A percentile compares a stretch with the other conserved stretches of the same genome.
Evolutionary conservation across 2,113 vertebrate species (phyloP).

Genomic region (Amphiprion percula): DNA sequence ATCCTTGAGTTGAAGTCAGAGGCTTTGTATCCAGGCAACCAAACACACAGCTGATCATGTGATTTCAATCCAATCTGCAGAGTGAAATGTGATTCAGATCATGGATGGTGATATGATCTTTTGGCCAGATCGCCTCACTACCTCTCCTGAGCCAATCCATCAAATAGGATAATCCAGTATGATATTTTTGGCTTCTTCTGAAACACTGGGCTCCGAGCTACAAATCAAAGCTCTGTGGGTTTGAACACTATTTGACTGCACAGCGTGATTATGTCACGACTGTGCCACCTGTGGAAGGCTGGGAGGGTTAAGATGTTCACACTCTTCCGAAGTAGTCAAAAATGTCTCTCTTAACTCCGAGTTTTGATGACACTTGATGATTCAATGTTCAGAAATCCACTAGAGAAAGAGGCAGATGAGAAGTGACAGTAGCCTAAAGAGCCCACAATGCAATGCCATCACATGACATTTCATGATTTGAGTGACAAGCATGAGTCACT

Average conservation of each 20-base stretch:
- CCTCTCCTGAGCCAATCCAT: not conserved
- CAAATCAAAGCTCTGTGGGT: not conserved
- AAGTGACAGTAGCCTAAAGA: slow-evolving; percentile 38
- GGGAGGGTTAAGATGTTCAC: not conserved
- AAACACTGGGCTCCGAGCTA: not conserved
- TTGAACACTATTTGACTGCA: not conserved
- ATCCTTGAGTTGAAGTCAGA: too few relatives aligned
- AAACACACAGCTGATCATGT: too few relatives aligned
- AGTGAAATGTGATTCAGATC: too few relatives aligned
- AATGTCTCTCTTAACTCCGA: not conserved
- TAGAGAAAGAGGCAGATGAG: not conserved
- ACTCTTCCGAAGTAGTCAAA: slow-evolving; percentile 14
- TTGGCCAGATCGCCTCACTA: not conserved
- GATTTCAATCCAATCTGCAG: too few relatives aligned
- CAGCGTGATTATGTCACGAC: not conserved
- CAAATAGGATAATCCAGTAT: not conserved
- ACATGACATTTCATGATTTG: slow-evolving; percentile 16
- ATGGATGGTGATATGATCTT: too few relatives aligned
- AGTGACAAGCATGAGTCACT: slow-evolving; percentile 35
- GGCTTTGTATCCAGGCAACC: too few relatives aligned
- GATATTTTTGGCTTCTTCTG: not conserved
- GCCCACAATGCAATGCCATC: slow-evolving; percentile 1
- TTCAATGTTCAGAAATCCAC: slow-evolving; percentile 23
- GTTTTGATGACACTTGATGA: slow-evolving; percentile 26
- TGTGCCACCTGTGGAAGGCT: slow-evolving; percentile 13